Percentiles rank a stretch among this genome's conserved stretches.
These are phyloP conservation scores for Eutolmus rufibarbis DNA, from an alignment of 2,888 invertebrate genomes.

Conservation along the genomic window DNA sequence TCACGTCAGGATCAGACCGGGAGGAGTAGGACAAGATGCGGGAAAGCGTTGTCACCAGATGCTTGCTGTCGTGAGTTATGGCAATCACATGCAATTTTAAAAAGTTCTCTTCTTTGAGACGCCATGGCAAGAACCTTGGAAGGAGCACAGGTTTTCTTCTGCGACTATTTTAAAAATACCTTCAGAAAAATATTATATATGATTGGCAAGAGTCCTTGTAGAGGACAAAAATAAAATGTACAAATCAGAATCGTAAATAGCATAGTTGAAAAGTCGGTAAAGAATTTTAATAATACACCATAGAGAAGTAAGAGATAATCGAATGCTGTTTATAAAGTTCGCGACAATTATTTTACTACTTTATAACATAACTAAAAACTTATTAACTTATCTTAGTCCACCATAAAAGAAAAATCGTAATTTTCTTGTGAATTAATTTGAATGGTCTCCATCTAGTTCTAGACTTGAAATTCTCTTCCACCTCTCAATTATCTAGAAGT, in stretches of 20 bases:
- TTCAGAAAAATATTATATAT: background rate
- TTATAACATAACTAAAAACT: too few species aligned
- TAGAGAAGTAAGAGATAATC: too few species aligned
- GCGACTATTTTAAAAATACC: background rate
- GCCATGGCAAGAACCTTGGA: background rate
- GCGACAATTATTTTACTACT: too few species aligned
- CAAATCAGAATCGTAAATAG: background rate
- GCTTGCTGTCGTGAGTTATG: background rate
- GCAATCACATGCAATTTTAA: background rate
- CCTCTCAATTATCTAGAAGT: background rate
- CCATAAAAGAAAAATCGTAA: background rate
- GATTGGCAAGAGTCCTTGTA: background rate
- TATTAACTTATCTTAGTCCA: too few species aligned
- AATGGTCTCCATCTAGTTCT: background rate
- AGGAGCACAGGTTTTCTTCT: background rate
- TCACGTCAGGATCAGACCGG: conserved; percentile 1
- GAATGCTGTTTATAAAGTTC: too few species aligned
- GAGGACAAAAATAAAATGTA: background rate
- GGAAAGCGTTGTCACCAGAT: background rate
- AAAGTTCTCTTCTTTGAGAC: background rate
- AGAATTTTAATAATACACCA: too few species aligned
- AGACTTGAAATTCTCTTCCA: background rate
- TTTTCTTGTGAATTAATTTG: background rate
- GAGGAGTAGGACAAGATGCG: background rate
- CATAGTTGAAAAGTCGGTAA: background rate